Evolutionary conservation across 2,797 vertebrate species (phyloP), one percentile per base, ranked within the genome.

Genomic region (Sphenodon punctatus): DNA sequence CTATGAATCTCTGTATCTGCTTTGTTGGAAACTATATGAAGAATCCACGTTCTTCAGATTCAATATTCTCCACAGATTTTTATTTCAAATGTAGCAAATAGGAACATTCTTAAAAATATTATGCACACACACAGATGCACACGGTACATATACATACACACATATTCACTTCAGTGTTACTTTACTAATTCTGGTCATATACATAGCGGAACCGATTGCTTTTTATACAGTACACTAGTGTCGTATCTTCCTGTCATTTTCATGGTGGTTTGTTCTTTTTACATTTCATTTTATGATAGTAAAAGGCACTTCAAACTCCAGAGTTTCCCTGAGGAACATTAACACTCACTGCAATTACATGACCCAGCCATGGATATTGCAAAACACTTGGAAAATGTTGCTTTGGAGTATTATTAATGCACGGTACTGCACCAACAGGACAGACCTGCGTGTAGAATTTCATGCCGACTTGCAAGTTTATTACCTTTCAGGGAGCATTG

Each of bases 381-480:
- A 79, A 90, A 93, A 91, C 90, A 63, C 71, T 81, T 88, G 89
- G 85, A 80, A 92, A 93, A 85, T 83, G 76, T 87, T 64, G 75
- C 78, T 66, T 87, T 5, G 17, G 81, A 92, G 86, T 75, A 66
- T 74, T 90, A 87, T 89, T 92, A 92, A 85, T 80, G 49, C 67
- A 85, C 55, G 69, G 58, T 78, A 34, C n/a, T 88, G 82, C 71
- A 74, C 66, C 82, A 88, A 69, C 6, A 91, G 71, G 75, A 76
- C 56, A 75, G 41, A 72, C 74, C 73, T 61, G 58, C 25, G 30
- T 72, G 81, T 1, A 78, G 84, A 91, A 89, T 86, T 80, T 77
- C 38, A 22, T 72, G 76, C 88, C 65, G 70, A 78, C 75, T 83
- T 65, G 61, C 68, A 71, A 82, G 38, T 59, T 82, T 82, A 71